Percentiles rank a stretch among this genome's conserved stretches.
phyloP scores from a whole-genome alignment of 2,113 vertebrate genomes.

The Natator depressus region DNA sequence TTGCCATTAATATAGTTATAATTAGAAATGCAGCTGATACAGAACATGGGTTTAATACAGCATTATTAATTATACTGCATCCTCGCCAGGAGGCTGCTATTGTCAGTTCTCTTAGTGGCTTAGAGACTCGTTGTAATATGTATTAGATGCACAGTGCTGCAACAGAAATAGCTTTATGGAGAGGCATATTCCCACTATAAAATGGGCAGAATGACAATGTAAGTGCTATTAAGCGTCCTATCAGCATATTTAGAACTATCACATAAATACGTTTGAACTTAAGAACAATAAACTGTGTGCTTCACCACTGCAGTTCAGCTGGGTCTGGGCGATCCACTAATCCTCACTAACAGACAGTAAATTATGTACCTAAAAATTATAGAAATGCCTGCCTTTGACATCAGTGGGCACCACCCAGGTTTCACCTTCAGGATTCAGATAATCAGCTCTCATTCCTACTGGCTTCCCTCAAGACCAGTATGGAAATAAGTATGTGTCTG shows the following conservation, averaged over 20 bases:
- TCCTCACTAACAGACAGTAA: slow-evolving; percentile 78
- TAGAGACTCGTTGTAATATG: slow-evolving; percentile 52
- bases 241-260: not conserved
- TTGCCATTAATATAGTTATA: slow-evolving; percentile 69
- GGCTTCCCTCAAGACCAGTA: slow-evolving; percentile 82
- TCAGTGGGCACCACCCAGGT: slow-evolving; percentile 78
- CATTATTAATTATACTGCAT: slow-evolving; percentile 71
- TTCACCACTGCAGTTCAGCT: not conserved
- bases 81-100: slow-evolving; percentile 39
- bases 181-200: slow-evolving; percentile 18
- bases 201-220: not conserved
- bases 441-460: slow-evolving; percentile 81
- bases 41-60: slow-evolving; percentile 66
- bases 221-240: not conserved
- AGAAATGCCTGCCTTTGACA: slow-evolving; percentile 80
- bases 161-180: slow-evolving; percentile 47
- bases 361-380: slow-evolving; percentile 77
- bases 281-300: slow-evolving; percentile 56
- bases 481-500: slow-evolving; percentile 87
- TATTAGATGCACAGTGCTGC: slow-evolving; percentile 58
- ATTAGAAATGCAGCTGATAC: slow-evolving; percentile 71
- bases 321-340: slow-evolving; percentile 51
- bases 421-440: slow-evolving; percentile 85
- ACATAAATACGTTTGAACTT: not conserved
- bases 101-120: slow-evolving; percentile 36